phyloP scores from a whole-genome alignment of 2,888 invertebrate genomes.

The Meiosimyza decipiens region DNA sequence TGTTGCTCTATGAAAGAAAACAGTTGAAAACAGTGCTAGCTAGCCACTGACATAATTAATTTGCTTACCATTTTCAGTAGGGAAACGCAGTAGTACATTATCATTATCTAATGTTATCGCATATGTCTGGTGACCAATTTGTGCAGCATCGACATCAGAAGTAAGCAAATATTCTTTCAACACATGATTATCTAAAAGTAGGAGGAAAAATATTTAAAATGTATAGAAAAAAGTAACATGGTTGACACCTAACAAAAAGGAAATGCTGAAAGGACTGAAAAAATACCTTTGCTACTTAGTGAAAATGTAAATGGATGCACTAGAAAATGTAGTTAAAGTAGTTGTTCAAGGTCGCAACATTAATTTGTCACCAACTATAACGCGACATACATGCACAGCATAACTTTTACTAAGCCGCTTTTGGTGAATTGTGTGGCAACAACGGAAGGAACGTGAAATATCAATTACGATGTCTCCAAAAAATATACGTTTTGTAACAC shows the following conservation, averaged over 20 bases:
- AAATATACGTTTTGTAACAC: too few species aligned
- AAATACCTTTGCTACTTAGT: too few species aligned
- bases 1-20: constrained; percentile 54
- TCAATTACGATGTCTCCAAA: too few species aligned
- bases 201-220: not conserved
- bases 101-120: constrained; percentile 64
- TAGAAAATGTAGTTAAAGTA: constrained; percentile 1
- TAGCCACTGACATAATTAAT: not conserved
- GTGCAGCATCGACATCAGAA: constrained; percentile 63
- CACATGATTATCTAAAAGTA: constrained; percentile 54
- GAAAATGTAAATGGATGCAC: not conserved
- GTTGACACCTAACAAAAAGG: too few species aligned
- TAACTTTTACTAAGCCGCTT: too few species aligned
- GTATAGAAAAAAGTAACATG: too few species aligned
- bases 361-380: not conserved
- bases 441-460: too few species aligned
- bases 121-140: constrained; percentile 60
- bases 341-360: constrained; percentile 22
- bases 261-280: too few species aligned
- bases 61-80: constrained; percentile 57
- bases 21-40: not conserved
- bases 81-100: constrained; percentile 61
- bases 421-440: too few species aligned
- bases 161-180: constrained; percentile 63
- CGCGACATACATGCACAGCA: too few species aligned